Evolutionary conservation across 1,140 invertebrate genomes (phyloP).

Genomic region (Drosophila truncata): DNA sequence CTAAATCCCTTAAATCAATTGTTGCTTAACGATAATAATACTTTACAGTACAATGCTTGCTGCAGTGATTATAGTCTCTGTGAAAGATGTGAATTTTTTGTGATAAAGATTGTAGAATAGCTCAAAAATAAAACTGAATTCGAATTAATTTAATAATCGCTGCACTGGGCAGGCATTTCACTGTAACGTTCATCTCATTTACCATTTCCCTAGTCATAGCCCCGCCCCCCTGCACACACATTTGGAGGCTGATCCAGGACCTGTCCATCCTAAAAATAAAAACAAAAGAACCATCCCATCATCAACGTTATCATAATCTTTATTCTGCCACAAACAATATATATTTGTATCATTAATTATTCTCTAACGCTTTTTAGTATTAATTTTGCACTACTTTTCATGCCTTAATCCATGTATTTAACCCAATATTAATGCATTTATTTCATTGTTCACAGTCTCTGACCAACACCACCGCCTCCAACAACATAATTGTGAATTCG

Average conservation of each 20-base stretch:
- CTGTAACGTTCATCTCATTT: conserved; percentile 28
- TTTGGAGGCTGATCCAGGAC: conserved; percentile 28
- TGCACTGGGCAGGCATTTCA: conserved; percentile 3
- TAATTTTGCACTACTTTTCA: conserved; percentile 62
- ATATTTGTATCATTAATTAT: conserved; percentile 35
- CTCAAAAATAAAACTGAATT: no score
- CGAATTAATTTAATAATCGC: no score
- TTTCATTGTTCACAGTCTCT: conserved; percentile 61
- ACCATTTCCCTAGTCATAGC: conserved; percentile 31
- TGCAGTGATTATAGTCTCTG: not conserved
- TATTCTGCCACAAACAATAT: conserved; percentile 20
- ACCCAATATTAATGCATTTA: conserved; percentile 12
- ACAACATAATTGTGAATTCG: conserved; percentile 84
- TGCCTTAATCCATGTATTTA: not conserved
- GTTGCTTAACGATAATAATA: not conserved
- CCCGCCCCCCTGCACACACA: conserved; percentile 37
- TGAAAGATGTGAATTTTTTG: not conserved
- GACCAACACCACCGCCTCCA: conserved; percentile 75
- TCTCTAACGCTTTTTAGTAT: conserved; percentile 52
- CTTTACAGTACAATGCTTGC: not conserved
- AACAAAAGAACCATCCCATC: conserved; percentile 26
- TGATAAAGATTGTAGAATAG: not conserved
- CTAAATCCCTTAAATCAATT: not conserved
- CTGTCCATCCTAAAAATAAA: not conserved
- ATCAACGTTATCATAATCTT: conserved; percentile 22